Evolutionary conservation across 2,888 invertebrate species (phyloP).

Genomic region (Merodon equestris): DNA sequence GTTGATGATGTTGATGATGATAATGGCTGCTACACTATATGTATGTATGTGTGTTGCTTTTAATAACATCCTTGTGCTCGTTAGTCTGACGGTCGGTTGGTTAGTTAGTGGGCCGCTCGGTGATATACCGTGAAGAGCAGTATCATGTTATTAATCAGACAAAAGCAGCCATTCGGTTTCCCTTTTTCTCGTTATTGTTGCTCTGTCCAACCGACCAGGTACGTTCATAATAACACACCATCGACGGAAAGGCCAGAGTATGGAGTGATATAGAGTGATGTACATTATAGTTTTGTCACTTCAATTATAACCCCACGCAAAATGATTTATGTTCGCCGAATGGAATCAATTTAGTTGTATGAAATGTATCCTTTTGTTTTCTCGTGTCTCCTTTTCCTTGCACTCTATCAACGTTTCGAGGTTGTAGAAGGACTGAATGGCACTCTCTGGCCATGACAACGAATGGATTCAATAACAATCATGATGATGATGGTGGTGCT

Average conservation of each 20-base stretch:
- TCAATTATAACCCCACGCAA: constrained; percentile 64
- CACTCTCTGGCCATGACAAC: constrained; percentile 43
- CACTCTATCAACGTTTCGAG: background rate
- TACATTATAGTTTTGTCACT: constrained; percentile 67
- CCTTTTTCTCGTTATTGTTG: constrained; percentile 34
- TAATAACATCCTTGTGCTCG: constrained; percentile 31
- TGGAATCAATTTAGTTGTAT: constrained; percentile 62
- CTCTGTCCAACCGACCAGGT: constrained; percentile 44
- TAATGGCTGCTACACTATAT: constrained; percentile 21
- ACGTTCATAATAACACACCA: constrained; percentile 16
- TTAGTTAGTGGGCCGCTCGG: constrained; percentile 6
- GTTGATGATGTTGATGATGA: constrained; percentile 54
- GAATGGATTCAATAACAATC: constrained; percentile 31
- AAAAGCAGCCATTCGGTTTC: constrained; percentile 63
- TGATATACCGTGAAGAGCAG: constrained; percentile 47
- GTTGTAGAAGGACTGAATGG: constrained; percentile 2
- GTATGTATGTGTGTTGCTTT: constrained; percentile 23
- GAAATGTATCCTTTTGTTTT: constrained; percentile 53
- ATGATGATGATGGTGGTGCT: constrained; percentile 21
- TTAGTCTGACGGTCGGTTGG: background rate
- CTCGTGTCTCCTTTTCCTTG: background rate
- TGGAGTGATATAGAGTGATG: constrained; percentile 34
- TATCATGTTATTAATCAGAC: constrained; percentile 65
- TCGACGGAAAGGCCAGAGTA: background rate
- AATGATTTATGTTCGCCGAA: constrained; percentile 63